Percentiles rank a stretch among this genome's conserved stretches.
Conservation (phyloP, 1,140 invertebrate genomes). For the Megalonaias nervosa region DNA sequence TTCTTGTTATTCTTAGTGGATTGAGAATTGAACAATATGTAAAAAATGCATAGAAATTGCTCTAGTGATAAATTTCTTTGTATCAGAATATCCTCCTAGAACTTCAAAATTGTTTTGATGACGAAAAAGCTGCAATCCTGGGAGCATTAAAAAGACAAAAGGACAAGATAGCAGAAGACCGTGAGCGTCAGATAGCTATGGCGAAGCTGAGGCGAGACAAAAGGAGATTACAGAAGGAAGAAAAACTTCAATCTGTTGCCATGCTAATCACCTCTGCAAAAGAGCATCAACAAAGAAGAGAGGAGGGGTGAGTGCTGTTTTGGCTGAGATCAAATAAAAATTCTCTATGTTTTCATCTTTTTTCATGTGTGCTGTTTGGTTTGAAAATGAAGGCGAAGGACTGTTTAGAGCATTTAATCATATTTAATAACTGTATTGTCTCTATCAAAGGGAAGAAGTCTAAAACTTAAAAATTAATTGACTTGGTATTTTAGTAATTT, state of each 20-base stretch:
- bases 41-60: neutral
- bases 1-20: too few relatives aligned
- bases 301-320: slow-evolving; percentile 41
- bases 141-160: slow-evolving; percentile 44
- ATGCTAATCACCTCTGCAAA: slow-evolving; percentile 52
- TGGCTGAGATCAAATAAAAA: too few relatives aligned
- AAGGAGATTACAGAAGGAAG: slow-evolving; percentile 51
- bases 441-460: neutral
- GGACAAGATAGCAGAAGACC: slow-evolving; percentile 43
- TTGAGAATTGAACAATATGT: neutral
- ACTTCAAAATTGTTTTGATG: slow-evolving; percentile 60
- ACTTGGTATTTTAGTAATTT: too few relatives aligned
- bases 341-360: too few relatives aligned
- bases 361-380: too few relatives aligned
- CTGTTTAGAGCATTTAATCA: neutral
- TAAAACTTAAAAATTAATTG: too few relatives aligned
- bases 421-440: neutral
- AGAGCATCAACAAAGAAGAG: slow-evolving; percentile 39
- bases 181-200: slow-evolving; percentile 52
- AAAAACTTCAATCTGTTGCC: slow-evolving; percentile 57
- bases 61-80: neutral
- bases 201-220: slow-evolving; percentile 51
- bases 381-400: neutral
- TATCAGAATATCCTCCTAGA: slow-evolving; percentile 63
- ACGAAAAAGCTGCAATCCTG: slow-evolving; percentile 59